Percentiles rank a stretch among this genome's conserved stretches.
These are phyloP conservation scores for Pollenia amentaria DNA, from an alignment of 2,888 invertebrate species.

Conservation along the genomic window DNA sequence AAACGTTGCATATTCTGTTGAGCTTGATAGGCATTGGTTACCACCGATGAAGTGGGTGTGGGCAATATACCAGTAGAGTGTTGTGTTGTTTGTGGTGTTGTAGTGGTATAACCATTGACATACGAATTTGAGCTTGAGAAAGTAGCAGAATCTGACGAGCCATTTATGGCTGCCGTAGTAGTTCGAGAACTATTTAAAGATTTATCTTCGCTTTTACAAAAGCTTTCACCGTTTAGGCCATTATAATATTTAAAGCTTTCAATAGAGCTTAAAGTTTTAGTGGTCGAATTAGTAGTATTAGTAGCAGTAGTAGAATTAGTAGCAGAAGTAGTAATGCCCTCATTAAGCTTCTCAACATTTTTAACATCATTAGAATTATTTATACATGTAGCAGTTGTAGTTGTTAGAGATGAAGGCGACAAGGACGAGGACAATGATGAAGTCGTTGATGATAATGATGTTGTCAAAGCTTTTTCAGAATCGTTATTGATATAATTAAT, in stretches of 20 bases:
- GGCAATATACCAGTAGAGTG: conserved; percentile 59
- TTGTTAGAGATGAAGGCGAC: neutral
- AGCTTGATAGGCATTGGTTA: conserved; percentile 75
- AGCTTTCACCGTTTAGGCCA: conserved; percentile 39
- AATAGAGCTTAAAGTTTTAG: conserved; percentile 33
- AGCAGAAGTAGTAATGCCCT: conserved; percentile 66
- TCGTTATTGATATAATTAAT: conserved; percentile 36
- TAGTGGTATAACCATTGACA: conserved; percentile 61
- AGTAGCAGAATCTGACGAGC: neutral
- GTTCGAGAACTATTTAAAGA: conserved; percentile 44
- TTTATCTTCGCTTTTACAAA: conserved; percentile 7
- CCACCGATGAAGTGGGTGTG: conserved; percentile 71
- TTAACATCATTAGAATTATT: conserved; percentile 41
- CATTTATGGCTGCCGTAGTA: conserved; percentile 36
- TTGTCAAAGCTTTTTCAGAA: conserved; percentile 54
- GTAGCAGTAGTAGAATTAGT: conserved; percentile 17
- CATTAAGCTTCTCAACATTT: conserved; percentile 51
- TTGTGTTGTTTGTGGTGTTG: conserved; percentile 53
- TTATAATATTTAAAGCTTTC: conserved; percentile 51
- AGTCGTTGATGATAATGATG: conserved; percentile 37
- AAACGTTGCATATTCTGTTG: conserved; percentile 78
- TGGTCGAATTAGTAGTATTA: neutral
- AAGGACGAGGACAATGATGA: neutral
- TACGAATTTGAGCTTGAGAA: conserved; percentile 26
- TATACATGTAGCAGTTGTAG: neutral